A percentile compares a stretch with the other conserved stretches of the same genome.
Conservation (phyloP, 1,140 invertebrate species). For the Zaprionus kolodkinae region DNA sequence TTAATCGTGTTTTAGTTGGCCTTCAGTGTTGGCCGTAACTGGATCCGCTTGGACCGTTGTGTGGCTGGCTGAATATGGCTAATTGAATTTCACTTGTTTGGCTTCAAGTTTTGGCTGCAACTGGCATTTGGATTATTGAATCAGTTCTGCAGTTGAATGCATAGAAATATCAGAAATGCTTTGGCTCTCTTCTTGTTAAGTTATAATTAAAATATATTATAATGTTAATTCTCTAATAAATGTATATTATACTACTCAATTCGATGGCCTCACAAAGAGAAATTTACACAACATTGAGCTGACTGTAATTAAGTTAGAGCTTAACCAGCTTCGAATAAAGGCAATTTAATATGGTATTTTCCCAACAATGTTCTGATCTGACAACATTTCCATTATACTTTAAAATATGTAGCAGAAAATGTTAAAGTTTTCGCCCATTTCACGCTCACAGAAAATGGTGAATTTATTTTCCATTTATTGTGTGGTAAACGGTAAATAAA, state of each 20-base stretch:
- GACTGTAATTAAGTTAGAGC: background rate
- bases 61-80: slow-evolving; percentile 7
- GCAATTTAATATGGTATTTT: background rate
- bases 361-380: background rate
- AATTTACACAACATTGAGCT: background rate
- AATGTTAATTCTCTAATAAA: background rate
- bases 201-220: background rate
- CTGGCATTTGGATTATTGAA: slow-evolving; percentile 31
- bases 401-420: background rate
- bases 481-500: slow-evolving; percentile 1
- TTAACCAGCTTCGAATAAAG: background rate
- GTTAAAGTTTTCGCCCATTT: background rate
- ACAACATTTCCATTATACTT: background rate
- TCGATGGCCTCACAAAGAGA: background rate
- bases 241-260: background rate
- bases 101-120: slow-evolving; percentile 19
- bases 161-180: too few species aligned
- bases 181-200: background rate
- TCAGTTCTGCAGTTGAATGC: slow-evolving; percentile 11
- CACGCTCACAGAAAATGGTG: background rate
- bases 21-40: slow-evolving; percentile 4
- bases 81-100: slow-evolving; percentile 30
- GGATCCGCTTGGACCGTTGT: background rate
- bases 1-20: slow-evolving; percentile 52
- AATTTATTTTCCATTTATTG: slow-evolving; percentile 5